A percentile compares a stretch with the other conserved stretches of the same genome.
phyloP scores from a whole-genome alignment of 2,113 vertebrate species.

The Pseudorasbora parva region DNA sequence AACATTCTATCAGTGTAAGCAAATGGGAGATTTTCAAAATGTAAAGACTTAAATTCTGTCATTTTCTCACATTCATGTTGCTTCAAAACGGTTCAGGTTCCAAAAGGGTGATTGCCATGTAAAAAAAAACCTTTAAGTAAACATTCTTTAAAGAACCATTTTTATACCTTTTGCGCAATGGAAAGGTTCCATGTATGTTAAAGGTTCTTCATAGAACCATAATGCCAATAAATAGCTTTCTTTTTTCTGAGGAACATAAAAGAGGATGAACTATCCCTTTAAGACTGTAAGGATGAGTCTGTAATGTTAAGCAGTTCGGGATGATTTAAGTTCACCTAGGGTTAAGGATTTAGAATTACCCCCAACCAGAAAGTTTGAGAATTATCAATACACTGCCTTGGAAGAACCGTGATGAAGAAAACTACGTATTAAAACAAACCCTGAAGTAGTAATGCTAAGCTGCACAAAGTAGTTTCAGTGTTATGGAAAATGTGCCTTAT shows the following conservation, averaged over 20 bases:
- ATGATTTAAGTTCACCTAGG: neutral
- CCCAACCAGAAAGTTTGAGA: neutral
- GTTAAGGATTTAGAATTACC: neutral
- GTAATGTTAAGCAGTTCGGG: neutral
- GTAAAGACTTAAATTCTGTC: neutral
- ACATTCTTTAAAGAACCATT: too few species aligned
- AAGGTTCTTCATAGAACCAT: too few species aligned
- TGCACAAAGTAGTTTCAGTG: conserved; percentile 7
- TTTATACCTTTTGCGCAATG: too few species aligned
- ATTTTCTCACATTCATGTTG: neutral
- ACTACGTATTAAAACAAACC: neutral
- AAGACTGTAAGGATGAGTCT: neutral
- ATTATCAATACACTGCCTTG: neutral
- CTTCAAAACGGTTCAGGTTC: too few species aligned
- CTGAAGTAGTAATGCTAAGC: conserved; percentile 4
- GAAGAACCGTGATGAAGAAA: conserved; percentile 13
- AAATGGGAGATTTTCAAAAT: neutral
- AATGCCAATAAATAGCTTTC: neutral
- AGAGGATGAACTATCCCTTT: neutral
- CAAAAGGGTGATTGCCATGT: too few species aligned
- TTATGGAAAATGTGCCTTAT: neutral
- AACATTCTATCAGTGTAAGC: neutral
- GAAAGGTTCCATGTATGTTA: too few species aligned
- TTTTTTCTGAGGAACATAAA: neutral
- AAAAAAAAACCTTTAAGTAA: too few species aligned